Evolutionary conservation across 2,888 invertebrate genomes (phyloP), one percentile per base, ranked within the genome.

Genomic region (Ecdyonurus torrentis): DNA sequence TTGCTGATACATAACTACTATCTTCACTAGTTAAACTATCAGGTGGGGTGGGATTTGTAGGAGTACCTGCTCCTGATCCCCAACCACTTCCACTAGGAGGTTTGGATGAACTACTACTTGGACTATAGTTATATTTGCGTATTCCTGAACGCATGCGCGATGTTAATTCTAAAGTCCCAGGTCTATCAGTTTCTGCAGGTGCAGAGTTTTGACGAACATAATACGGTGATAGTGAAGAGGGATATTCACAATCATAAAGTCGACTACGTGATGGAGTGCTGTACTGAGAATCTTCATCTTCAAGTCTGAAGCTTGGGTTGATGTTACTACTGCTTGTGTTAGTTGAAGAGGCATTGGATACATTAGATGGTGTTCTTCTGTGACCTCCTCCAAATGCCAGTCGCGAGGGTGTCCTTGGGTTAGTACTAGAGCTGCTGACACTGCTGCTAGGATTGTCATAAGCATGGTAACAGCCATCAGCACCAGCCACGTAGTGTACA

Each of bases 1-100:
- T 82, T 20, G 92, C 92, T 7, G 92, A 92, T 68, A 90, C 84
- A 74, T 91, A 93, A 58, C 90, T 90, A 70, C 89, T 89, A 71
- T 91, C 92, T 69, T 93, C 93, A 70, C 90, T 89, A 0, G 89
- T 86, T 65, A 90, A 71, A 67, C 89, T 89, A 69, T 91, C 91
- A 0, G 91, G 90, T 0, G 91, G 91, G 3, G 91, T 90, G 1
- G 88, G 87, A 73, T 89, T 88, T 0, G 89, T 88, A 20, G 90
- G 89, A 0, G 89, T 89, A 19, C 81, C 81, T 0, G 76, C 77
- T 1, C 83, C 85, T 5, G 67, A 66, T 0, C 84, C 83, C 0
- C 84, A 83, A 66, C 81, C 80, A 2, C 79, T 80, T 65, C 81
- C 80, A 2, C 79, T 80, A 10, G 82, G 80, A 73, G 76, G 66